These are phyloP conservation scores for Philopedon plagiatum DNA, from an alignment of 2,888 invertebrate genomes.

Conservation along the genomic window DNA sequence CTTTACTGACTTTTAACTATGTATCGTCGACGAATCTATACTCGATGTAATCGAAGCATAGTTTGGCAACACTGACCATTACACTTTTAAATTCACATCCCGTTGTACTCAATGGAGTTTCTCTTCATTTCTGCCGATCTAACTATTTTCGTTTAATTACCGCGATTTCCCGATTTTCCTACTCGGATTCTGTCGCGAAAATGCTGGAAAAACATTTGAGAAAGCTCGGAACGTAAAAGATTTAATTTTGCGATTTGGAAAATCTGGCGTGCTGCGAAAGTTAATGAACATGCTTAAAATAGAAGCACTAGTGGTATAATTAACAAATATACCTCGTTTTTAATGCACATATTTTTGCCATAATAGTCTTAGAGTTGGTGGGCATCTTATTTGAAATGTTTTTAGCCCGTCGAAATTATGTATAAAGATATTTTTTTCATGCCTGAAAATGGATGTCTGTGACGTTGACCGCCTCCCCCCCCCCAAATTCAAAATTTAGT, in stretches of 20 bases:
- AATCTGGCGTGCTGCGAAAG: neutral
- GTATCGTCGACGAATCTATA: no score
- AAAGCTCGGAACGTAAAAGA: neutral
- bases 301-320: neutral
- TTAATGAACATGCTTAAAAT: neutral
- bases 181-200: neutral
- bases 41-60: no score
- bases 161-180: constrained; percentile 11
- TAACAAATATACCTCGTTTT: no score
- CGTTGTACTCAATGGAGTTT: neutral
- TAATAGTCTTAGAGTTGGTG: no score
- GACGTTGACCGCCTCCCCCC: no score
- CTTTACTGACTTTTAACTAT: no score
- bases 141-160: constrained; percentile 14
- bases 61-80: neutral
- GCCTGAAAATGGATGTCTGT: no score
- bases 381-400: no score
- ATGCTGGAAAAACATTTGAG: constrained; percentile 9
- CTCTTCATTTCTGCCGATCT: constrained; percentile 1
- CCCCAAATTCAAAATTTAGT: no score
- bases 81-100: neutral
- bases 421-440: no score
- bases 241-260: neutral
- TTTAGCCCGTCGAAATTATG: no score
- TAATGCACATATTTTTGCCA: no score